A percentile compares a stretch with the other conserved stretches of the same genome.
phyloP scores from a whole-genome alignment of 1,140 invertebrate species.

The Neuroterus valhalla region DNA sequence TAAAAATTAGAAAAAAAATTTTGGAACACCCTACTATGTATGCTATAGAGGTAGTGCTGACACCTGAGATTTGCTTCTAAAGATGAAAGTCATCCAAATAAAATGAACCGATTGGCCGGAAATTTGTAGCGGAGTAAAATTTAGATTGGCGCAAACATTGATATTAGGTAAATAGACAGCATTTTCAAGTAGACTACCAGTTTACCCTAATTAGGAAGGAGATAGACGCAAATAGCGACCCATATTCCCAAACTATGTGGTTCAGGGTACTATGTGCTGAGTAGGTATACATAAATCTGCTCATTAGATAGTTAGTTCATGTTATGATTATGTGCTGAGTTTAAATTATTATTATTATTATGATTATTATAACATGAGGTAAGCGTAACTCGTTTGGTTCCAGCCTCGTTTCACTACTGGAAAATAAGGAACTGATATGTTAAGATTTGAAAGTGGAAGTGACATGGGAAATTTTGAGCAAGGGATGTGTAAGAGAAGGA shows the following conservation, averaged over 20 bases:
- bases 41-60: background rate
- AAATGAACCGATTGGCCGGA: no score
- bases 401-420: no score
- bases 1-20: no score
- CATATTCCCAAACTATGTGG: background rate
- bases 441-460: no score
- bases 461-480: no score
- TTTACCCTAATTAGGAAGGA: slow-evolving; percentile 15
- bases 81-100: background rate
- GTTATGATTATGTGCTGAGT: background rate
- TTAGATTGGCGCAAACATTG: background rate
- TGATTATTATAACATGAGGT: no score
- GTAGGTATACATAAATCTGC: background rate
- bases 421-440: no score
- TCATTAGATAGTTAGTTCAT: slow-evolving; percentile 5
- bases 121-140: no score
- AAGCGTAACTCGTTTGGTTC: no score
- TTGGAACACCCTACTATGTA: no score
- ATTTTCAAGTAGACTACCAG: background rate
- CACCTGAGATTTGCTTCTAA: background rate
- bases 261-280: background rate
- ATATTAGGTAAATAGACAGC: background rate
- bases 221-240: slow-evolving; percentile 8
- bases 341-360: background rate
- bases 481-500: no score